Evolutionary conservation across 2,113 vertebrate genomes (phyloP).

Genomic region (Hippocampus zosterae): DNA sequence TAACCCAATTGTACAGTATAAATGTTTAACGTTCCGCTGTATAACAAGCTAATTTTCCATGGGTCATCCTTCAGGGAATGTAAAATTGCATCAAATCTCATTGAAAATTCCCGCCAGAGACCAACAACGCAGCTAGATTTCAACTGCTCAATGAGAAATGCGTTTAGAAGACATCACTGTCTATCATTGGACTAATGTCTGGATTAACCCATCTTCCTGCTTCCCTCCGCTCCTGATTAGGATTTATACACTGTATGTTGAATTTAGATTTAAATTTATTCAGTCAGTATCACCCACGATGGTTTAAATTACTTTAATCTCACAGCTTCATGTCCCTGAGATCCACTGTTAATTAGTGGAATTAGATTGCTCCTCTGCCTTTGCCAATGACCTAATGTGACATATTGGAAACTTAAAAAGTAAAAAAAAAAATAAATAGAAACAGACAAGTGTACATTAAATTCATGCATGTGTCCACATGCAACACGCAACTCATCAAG

Average conservation of each 20-base stretch:
- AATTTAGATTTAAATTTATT: constrained; percentile 58
- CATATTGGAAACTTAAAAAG: background rate
- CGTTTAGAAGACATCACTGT: background rate
- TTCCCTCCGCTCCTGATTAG: constrained; percentile 26
- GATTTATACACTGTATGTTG: constrained; percentile 40
- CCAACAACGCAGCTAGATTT: background rate
- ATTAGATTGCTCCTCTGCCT: constrained; percentile 13
- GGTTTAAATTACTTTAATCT: constrained; percentile 39
- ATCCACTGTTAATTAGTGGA: constrained; percentile 29
- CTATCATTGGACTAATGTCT: constrained; percentile 21
- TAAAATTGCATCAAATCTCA: constrained; percentile 15
- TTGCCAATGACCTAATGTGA: constrained; percentile 9
- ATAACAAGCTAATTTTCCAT: background rate
- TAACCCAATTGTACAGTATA: too few species aligned
- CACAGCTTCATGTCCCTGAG: constrained; percentile 24
- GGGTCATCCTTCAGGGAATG: too few species aligned
- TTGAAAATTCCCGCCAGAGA: constrained; percentile 13
- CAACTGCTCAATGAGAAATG: background rate
- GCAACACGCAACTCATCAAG: constrained; percentile 1
- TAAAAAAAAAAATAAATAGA: constrained; percentile 2
- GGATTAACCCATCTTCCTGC: constrained; percentile 33
- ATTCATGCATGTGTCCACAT: background rate
- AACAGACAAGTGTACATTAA: background rate
- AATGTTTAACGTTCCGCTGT: background rate
- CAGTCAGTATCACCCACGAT: constrained; percentile 27